Evolutionary conservation across 2,113 vertebrate species (phyloP).

Genomic region (Corythaixoides concolor): DNA sequence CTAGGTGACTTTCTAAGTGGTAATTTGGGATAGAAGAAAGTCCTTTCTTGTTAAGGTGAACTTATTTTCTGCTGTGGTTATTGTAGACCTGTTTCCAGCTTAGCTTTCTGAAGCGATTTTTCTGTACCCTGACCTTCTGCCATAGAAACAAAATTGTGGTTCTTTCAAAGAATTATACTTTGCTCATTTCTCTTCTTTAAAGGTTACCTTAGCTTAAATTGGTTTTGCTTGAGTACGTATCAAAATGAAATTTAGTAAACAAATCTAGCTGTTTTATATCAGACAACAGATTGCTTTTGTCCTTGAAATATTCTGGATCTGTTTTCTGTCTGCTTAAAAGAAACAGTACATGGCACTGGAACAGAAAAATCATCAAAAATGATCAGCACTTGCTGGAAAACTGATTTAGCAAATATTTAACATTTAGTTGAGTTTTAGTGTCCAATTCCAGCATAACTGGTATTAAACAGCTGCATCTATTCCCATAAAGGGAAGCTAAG

Average conservation of each 20-base stretch:
- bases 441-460: not conserved
- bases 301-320: slow-evolving; percentile 46
- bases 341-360: not conserved
- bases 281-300: slow-evolving; percentile 41
- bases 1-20: not conserved
- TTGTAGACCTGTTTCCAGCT: not conserved
- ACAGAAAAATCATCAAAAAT: not conserved
- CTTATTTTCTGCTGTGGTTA: not conserved
- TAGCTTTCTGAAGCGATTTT: slow-evolving; percentile 25
- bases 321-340: not conserved
- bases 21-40: not conserved
- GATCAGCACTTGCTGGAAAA: not conserved
- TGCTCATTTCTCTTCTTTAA: slow-evolving; percentile 36
- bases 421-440: not conserved
- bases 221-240: slow-evolving; percentile 20
- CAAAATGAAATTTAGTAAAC: slow-evolving; percentile 63
- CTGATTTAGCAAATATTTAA: slow-evolving; percentile 17
- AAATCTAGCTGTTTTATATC: slow-evolving; percentile 28
- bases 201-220: slow-evolving; percentile 52
- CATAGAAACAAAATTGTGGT: not conserved
- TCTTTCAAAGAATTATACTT: slow-evolving; percentile 30
- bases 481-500: not conserved
- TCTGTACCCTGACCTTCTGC: slow-evolving; percentile 28
- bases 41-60: slow-evolving; percentile 1
- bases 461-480: not conserved